A percentile compares a stretch with the other conserved stretches of the same genome.
phyloP scores from a whole-genome alignment of 2,888 invertebrate species.

The Magallana nippona region DNA sequence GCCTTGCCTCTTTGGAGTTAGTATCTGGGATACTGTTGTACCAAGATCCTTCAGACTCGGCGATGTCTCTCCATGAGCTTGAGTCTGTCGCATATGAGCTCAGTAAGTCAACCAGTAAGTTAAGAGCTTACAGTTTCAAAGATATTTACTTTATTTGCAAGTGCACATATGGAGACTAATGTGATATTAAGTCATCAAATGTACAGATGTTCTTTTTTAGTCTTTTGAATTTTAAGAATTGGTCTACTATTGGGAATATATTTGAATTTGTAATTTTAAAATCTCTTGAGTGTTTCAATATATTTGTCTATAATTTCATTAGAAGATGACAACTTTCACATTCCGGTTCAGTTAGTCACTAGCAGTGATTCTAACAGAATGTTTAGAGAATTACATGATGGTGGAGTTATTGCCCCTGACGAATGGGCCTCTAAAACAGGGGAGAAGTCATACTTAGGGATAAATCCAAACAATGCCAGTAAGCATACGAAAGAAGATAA shows the following conservation, averaged over 20 bases:
- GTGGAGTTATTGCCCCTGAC: conserved; percentile 45
- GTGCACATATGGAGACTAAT: no score
- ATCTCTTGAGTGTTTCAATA: neutral
- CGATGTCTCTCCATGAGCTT: neutral
- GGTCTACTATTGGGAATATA: no score
- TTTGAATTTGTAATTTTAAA: no score
- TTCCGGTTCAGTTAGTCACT: conserved; percentile 12
- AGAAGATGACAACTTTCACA: neutral
- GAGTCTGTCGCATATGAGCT: neutral
- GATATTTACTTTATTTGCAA: no score
- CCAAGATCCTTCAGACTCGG: neutral
- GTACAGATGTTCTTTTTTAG: neutral
- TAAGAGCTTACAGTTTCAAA: no score
- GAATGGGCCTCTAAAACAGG: conserved; percentile 42
- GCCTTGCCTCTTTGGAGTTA: neutral
- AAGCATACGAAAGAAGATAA: conserved; percentile 38
- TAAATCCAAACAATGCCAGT: conserved; percentile 4
- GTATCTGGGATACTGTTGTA: conserved; percentile 1
- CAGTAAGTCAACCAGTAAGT: neutral
- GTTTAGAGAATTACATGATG: neutral
- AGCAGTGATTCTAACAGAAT: neutral
- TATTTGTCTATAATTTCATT: neutral
- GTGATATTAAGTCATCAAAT: no score
- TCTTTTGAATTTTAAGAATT: no score
- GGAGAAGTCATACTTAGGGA: neutral